Base-by-base conservation (phyloP, 2,888 invertebrate species). In the Cactoblastis cactorum region DNA sequence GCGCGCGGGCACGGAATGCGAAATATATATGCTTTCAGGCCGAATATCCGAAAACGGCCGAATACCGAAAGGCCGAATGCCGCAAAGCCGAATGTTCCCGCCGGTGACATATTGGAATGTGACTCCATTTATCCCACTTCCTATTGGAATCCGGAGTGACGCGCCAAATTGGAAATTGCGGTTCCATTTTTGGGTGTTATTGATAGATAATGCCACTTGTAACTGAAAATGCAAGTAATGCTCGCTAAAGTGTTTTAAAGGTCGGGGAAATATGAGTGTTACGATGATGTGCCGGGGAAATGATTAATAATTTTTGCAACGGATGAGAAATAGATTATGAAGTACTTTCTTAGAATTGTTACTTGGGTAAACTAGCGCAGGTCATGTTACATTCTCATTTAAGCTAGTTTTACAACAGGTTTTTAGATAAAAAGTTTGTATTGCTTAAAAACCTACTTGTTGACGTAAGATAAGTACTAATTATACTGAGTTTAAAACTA, bases 61-160 rank as follows among this genome's bases (percentile, higher is more conserved):
- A 43, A 43, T 48, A 32, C 43, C 43, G 71, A 77, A 81, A 81
- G 75, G 64, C 69, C 71, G 67, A 71, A 72, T 71, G 72, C 81
- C 80, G 70, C 80, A 84, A 80, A 82, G 81, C 85, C 82, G 80
- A 84, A 83, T 80, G 74, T 77, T 76, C 75, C 72, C 77, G 78
- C 77, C 78, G 71, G 86, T 88, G 89, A 87, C 89, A 88, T 88
- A 89, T 89, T 83, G 89, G 89, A 85, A 88, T 88, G 87, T 79
- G 89, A 84, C 87, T 86, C 88, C 88, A 89, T 89, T 89, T 88
- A 88, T 89, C 80, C 74, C 81, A 80, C 77, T 86, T 88, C 89
- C 89, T 87, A 87, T 88, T 86, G 88, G 88, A 88, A 87, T 89
- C 88, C 89, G 87, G 88, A 83, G 85, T 88, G 87, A 87, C 81